phyloP scores from a whole-genome alignment of 1,140 invertebrate genomes.

The Drosophila sulfurigaster region DNA sequence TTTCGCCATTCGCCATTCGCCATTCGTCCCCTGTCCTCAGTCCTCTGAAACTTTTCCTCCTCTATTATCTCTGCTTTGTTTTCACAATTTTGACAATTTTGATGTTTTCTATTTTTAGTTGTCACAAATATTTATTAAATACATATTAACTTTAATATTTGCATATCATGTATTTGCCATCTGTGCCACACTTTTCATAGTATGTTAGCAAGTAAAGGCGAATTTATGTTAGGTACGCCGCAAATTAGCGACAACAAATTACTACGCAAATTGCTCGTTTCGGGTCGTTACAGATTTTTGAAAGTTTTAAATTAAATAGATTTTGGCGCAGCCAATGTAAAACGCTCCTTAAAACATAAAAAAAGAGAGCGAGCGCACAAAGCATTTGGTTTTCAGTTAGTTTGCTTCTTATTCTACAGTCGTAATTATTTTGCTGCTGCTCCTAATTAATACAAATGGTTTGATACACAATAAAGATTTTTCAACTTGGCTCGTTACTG shows the following conservation, averaged over 20 bases:
- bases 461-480: constrained; percentile 84
- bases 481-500: constrained; percentile 82
- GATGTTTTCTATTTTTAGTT: no score
- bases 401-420: constrained; percentile 55
- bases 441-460: constrained; percentile 84
- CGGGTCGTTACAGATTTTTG: constrained; percentile 1
- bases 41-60: constrained; percentile 36
- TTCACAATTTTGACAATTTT: background rate
- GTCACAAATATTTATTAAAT: no score
- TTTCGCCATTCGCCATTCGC: background rate
- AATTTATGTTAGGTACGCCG: background rate
- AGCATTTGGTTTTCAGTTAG: constrained; percentile 58
- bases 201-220: no score
- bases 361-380: constrained; percentile 49
- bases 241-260: background rate
- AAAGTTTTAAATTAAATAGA: constrained; percentile 46
- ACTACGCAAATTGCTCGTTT: background rate
- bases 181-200: no score
- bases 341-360: constrained; percentile 34
- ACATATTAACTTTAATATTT: no score
- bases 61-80: constrained; percentile 5
- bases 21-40: no score
- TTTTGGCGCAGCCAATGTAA: constrained; percentile 29
- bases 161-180: no score
- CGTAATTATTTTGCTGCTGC: constrained; percentile 80